Evolutionary conservation across 2,113 vertebrate genomes (phyloP).

Genomic region (Nothoprocta perdicaria): DNA sequence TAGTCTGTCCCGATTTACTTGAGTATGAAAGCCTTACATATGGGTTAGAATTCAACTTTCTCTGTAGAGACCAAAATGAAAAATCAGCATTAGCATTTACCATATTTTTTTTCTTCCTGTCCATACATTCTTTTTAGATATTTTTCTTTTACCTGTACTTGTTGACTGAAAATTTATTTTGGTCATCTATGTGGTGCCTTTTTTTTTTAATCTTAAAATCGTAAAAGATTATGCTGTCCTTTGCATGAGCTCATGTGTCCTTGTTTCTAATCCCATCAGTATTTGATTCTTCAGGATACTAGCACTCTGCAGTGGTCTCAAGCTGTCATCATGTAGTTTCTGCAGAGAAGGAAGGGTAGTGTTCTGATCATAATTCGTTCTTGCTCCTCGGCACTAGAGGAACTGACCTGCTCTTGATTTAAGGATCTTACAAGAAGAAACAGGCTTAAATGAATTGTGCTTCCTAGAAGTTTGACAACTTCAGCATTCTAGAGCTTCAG

Average conservation of each 20-base stretch:
- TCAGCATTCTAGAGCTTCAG: background rate
- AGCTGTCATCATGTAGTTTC: background rate
- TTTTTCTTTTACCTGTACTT: background rate
- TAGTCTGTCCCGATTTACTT: background rate
- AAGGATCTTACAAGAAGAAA: background rate
- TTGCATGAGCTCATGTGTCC: background rate
- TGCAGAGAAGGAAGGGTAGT: background rate
- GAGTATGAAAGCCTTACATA: background rate
- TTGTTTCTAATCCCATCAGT: background rate
- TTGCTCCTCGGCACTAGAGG: background rate
- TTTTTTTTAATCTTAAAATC: background rate
- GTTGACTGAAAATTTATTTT: background rate
- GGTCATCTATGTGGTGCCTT: background rate
- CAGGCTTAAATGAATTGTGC: background rate
- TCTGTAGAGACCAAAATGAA: background rate
- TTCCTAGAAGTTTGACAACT: background rate
- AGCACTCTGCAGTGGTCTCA: background rate
- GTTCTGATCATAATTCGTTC: background rate
- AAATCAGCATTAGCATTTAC: background rate
- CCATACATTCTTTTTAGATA: background rate
- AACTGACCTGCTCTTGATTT: background rate
- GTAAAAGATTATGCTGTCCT: background rate
- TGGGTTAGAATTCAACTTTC: background rate
- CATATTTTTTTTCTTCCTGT: background rate
- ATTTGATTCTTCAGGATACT: background rate